Base-by-base conservation (phyloP, 2,113 vertebrate species). In the Grantiella picta region DNA sequence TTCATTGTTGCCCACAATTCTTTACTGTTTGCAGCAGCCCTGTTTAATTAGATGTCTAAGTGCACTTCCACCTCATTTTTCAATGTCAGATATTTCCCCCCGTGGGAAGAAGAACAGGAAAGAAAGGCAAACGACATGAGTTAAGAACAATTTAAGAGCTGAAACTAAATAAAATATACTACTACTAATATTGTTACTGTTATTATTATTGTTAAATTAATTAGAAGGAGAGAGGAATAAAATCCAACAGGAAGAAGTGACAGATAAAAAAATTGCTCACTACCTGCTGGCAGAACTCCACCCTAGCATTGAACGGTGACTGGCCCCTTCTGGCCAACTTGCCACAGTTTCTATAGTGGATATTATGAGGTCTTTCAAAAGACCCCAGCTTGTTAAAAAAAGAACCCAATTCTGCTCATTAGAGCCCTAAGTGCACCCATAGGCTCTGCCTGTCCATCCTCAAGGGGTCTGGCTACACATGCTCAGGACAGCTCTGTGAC, bases 41-140 rank as follows among this genome's bases (percentile, higher is more conserved):
- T 59, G n/a, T 82, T 83, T 64, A 92, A 88, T 82, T 82, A 90
- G 36, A 68, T n/a, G 22, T 64, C 52, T 72, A 80, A 76, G 59
- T 63, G 56, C 5, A 47, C 13, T 82, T 59, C n/a, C n/a, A 56
- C 9, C 10, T 42, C 9, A 38, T 78, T 87, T 96, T 91, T 81
- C 17, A 61, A 53, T 54, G 40, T 38, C 36, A 52, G 75, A 13
- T 82, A 85, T 76, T 88, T 92, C 29, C 33, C 23, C 13, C 6
- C 1, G 0, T 56, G 76, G 21, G 25, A 64, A 72, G 38, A 44
- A 64, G 50, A 35, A 49, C 22, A 38, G 8, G 14, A 54, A 80
- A 64, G 2, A 42, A n/a, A 88, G 6, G 17, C 56, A 71, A 79
- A 54, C 4, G 9, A 31, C 9, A 42, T 15, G 14, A 80, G 33